Percentiles rank a stretch among this genome's conserved stretches.
These are phyloP conservation scores for Leptodactylus fallax DNA, from an alignment of 2,797 vertebrate genomes.

Conservation along the genomic window DNA sequence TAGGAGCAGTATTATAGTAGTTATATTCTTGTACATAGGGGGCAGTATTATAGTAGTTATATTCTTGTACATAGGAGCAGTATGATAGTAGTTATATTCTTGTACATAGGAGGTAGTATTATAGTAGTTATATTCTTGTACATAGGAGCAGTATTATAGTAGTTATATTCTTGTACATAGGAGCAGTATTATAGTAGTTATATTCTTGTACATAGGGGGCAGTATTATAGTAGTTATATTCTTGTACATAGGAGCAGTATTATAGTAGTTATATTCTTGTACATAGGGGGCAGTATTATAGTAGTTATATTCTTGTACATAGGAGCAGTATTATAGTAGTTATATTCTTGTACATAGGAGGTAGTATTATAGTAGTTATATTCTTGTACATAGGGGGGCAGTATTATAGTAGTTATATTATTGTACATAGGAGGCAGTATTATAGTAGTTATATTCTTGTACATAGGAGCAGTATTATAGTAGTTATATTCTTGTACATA, in stretches of 20 bases:
- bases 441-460: constrained; percentile 27
- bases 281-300: constrained; percentile 2
- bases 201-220: constrained; percentile 3
- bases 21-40: too few species aligned
- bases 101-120: background rate
- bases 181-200: constrained; percentile 2
- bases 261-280: constrained; percentile 25
- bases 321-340: constrained; percentile 12
- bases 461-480: constrained; percentile 7
- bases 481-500: constrained; percentile 4
- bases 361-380: constrained; percentile 14
- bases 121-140: too few species aligned
- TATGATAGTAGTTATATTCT: background rate
- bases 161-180: constrained; percentile 1
- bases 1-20: background rate
- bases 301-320: constrained; percentile 23
- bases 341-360: constrained; percentile 9
- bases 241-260: background rate
- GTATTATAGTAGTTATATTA: constrained; percentile 19
- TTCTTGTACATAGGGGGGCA: background rate
- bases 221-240: constrained; percentile 4
- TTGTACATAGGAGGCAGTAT: constrained; percentile 14
- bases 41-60: too few species aligned
- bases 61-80: too few species aligned
- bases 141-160: constrained; percentile 1